These are phyloP conservation scores for Columba janthina DNA, from an alignment of 2,113 vertebrate genomes.

Conservation along the genomic window DNA sequence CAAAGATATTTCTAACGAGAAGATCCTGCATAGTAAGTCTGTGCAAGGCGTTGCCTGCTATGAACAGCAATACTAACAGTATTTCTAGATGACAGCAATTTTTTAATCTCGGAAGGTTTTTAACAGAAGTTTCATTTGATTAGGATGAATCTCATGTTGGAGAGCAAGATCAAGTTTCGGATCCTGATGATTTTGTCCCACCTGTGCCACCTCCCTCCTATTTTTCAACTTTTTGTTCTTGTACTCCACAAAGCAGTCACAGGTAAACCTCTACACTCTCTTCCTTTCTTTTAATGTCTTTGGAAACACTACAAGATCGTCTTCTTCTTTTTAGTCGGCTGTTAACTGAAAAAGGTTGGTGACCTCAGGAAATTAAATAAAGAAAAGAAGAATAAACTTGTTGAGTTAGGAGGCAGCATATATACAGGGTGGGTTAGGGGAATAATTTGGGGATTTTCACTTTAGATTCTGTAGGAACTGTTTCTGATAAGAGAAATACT, in stretches of 20 bases:
- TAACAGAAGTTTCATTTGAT: constrained; percentile 12
- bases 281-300: background rate
- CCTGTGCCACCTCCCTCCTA: constrained; percentile 85
- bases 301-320: background rate
- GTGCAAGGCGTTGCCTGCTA: background rate
- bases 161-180: constrained; percentile 64
- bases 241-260: constrained; percentile 64
- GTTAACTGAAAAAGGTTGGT: background rate
- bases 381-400: background rate
- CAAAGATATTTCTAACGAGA: constrained; percentile 78
- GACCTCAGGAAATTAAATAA: background rate
- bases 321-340: background rate
- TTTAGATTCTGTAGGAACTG: constrained; percentile 2
- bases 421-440: background rate
- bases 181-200: constrained; percentile 82
- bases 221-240: constrained; percentile 80
- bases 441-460: constrained; percentile 21
- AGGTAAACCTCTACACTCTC: constrained; percentile 69
- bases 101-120: background rate
- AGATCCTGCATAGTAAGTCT: constrained; percentile 79
- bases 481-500: constrained; percentile 5
- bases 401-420: background rate
- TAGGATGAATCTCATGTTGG: constrained; percentile 79
- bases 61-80: background rate
- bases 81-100: background rate